These are phyloP conservation scores for Fabriciana adippe DNA, from an alignment of 2,888 invertebrate genomes.

Conservation along the genomic window DNA sequence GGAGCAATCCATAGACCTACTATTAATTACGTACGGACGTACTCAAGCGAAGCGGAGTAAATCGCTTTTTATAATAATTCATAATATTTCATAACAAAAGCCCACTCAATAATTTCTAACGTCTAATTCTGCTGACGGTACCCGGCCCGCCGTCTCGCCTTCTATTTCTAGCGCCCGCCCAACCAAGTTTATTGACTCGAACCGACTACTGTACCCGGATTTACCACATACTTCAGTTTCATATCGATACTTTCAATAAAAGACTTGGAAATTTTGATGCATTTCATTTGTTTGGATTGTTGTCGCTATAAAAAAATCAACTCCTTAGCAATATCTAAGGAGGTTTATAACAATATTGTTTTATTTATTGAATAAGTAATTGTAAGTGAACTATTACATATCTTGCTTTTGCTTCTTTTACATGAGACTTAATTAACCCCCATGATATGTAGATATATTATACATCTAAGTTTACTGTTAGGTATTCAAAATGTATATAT, in stretches of 20 bases:
- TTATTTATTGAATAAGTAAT: too few species aligned
- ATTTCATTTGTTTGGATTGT: background rate
- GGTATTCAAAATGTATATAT: background rate
- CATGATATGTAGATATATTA: background rate
- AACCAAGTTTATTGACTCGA: slow-evolving; percentile 78
- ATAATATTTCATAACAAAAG: background rate
- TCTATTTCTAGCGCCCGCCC: slow-evolving; percentile 77
- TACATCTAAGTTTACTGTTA: background rate
- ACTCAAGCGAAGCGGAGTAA: background rate
- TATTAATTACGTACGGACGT: too few species aligned
- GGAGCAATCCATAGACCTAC: too few species aligned
- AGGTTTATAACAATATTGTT: too few species aligned
- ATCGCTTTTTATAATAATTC: background rate
- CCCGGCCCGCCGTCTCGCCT: slow-evolving; percentile 66
- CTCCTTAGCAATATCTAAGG: too few species aligned
- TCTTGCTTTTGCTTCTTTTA: background rate
- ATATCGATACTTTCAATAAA: slow-evolving; percentile 39
- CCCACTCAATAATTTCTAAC: background rate
- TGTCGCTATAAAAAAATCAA: too few species aligned
- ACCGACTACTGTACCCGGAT: slow-evolving; percentile 52
- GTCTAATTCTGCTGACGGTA: slow-evolving; percentile 51
- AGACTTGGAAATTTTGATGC: background rate
- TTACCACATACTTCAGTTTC: slow-evolving; percentile 49
- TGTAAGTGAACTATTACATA: too few species aligned
- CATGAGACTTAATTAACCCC: background rate